A percentile compares a stretch with the other conserved stretches of the same genome.
Evolutionary conservation across 2,113 vertebrate genomes (phyloP).

Genomic region (Grus americana): DNA sequence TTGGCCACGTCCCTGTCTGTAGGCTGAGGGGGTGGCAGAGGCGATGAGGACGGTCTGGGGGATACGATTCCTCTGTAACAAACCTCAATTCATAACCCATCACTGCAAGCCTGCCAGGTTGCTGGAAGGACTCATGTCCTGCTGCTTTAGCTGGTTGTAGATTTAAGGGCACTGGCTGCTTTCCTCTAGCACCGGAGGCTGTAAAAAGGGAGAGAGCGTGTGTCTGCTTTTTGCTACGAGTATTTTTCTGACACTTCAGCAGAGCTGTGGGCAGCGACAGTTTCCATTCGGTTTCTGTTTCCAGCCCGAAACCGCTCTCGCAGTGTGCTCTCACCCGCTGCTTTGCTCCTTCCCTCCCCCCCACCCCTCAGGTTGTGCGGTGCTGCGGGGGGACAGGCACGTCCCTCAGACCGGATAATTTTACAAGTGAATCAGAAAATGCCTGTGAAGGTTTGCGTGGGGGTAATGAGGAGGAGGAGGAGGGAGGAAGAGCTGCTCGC

Average conservation of each 20-base stretch:
- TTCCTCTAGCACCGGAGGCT: background rate
- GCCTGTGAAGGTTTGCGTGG: background rate
- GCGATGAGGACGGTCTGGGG: background rate
- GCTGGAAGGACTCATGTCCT: background rate
- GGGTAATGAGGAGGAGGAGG: background rate
- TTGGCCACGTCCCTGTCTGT: background rate
- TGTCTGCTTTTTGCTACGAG: background rate
- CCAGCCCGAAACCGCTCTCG: background rate
- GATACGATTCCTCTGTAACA: background rate
- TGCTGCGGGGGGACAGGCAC: background rate
- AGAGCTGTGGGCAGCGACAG: background rate
- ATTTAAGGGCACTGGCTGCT: background rate
- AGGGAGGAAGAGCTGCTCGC: background rate
- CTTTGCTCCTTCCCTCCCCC: background rate
- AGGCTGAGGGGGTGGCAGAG: background rate
- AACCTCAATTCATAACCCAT: background rate
- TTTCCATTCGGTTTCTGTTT: background rate
- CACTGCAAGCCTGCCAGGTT: rapidly evolving
- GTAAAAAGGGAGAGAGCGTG: background rate
- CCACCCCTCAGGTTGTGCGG: rapidly evolving
- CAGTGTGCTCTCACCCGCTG: rapidly evolving
- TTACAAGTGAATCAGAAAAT: background rate
- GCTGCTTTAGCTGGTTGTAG: background rate
- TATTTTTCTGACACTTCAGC: background rate
- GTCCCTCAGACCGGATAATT: rapidly evolving